A percentile compares a stretch with the other conserved stretches of the same genome.
Evolutionary conservation across 2,888 invertebrate genomes (phyloP).

Genomic region (Sarcophaga caerulescens): DNA sequence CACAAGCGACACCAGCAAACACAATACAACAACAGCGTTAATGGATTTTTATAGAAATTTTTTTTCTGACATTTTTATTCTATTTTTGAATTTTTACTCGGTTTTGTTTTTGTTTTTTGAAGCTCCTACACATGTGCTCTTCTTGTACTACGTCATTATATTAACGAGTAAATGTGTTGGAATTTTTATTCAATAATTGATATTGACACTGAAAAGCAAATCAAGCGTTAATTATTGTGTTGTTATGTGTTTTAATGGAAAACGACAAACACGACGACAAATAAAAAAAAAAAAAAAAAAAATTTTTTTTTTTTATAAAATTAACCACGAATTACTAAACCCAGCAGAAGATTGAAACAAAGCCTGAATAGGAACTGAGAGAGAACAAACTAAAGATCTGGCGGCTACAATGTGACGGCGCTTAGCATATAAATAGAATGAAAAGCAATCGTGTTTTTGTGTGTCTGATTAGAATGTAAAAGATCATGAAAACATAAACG

Average conservation of each 20-base stretch:
- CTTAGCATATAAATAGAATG: neutral
- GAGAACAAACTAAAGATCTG: neutral
- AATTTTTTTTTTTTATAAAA: neutral
- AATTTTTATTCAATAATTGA: constrained; percentile 44
- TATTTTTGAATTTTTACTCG: neutral
- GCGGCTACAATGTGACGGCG: neutral
- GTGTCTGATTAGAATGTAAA: constrained; percentile 23
- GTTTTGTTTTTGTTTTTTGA: neutral
- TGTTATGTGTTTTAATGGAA: constrained; percentile 27
- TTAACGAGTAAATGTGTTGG: neutral
- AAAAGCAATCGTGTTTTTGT: constrained; percentile 1
- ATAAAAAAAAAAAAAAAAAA: constrained; percentile 4
- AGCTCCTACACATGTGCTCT: neutral
- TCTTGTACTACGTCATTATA: neutral
- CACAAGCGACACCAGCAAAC: neutral
- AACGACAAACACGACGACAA: constrained; percentile 5
- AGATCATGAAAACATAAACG: neutral
- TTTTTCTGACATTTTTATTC: neutral
- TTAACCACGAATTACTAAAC: no score
- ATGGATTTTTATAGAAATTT: neutral
- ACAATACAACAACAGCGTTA: neutral
- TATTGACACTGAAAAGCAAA: constrained; percentile 56
- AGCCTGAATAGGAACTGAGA: neutral
- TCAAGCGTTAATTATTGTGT: constrained; percentile 51
- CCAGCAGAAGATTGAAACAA: neutral